Evolutionary conservation across 2,113 vertebrate genomes (phyloP), one percentile per base, ranked within the genome.

Genomic region (Oreochromis aureus): DNA sequence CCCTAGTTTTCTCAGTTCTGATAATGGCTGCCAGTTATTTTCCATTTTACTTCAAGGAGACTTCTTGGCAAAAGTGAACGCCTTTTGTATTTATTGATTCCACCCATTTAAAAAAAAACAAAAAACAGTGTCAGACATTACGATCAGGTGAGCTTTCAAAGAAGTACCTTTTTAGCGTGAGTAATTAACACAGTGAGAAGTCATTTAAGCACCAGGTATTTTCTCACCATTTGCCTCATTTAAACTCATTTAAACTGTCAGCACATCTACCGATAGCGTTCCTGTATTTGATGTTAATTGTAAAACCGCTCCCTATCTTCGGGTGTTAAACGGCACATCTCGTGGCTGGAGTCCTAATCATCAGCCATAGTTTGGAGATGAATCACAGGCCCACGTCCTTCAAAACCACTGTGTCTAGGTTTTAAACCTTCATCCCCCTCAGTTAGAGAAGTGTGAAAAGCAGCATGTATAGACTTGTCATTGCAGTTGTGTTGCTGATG

Each of bases 401-500:
- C 18, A 6, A 90, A 90, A 89, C 53, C 32, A 48, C 69, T 84
- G 82, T 1, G 56, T 94, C 88, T 93, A 89, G 63, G 79, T 85
- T 92, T 93, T 80, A 56, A 63, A 85, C 78, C 59, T 80, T 89
- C 91, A 84, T 63, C 89, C 69, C 81, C 87, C 78, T 81, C 82
- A n/a, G 82, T 91, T 89, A 85, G 85, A 79, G 66, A 81, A 27
- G 86, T 89, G 87, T 82, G 71, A 91, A 86, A 89, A 78, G 80
- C 86, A 80, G 86, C 92, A 86, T 94, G 95, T 88, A 59, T 61
- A 44, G 89, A 91, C 95, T 76, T 93, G 93, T 59, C 81, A 30
- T 36, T 39, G 66, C 76, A 86, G 36, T 83, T 92, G 54, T 59
- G 61, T 78, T 92, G 82, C 89, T 93, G 87, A 90, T 86, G 83